Evolutionary conservation across 2,113 vertebrate genomes (phyloP).

Genomic region (Tragelaphus buxtoni): DNA sequence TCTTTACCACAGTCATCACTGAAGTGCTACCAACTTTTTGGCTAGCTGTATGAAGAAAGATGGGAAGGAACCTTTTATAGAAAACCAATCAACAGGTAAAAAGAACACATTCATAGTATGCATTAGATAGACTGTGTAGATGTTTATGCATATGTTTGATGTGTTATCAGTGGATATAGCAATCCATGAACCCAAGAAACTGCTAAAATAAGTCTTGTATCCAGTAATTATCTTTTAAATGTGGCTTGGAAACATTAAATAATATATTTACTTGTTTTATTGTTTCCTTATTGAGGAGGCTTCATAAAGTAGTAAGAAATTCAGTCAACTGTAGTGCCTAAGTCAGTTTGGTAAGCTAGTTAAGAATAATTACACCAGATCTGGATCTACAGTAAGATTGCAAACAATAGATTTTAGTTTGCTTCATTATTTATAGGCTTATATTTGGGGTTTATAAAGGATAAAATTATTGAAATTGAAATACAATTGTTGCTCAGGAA

Average conservation of each 20-base stretch:
- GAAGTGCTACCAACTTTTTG: constrained; percentile 50
- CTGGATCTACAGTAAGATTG: neutral
- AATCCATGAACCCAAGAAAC: constrained; percentile 30
- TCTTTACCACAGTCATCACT: constrained; percentile 54
- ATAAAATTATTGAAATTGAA: neutral
- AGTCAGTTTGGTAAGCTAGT: neutral
- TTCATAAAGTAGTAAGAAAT: neutral
- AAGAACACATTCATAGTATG: constrained; percentile 33
- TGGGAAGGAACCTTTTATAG: constrained; percentile 39
- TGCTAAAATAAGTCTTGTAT: constrained; percentile 46
- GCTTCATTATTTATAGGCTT: neutral
- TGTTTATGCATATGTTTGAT: constrained; percentile 59
- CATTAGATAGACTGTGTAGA: constrained; percentile 49
- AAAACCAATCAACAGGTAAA: constrained; percentile 28
- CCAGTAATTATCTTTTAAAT: constrained; percentile 14
- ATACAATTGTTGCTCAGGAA: neutral
- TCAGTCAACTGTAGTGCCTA: neutral
- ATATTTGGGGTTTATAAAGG: neutral
- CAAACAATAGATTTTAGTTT: neutral
- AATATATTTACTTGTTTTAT: neutral
- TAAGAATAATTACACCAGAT: neutral
- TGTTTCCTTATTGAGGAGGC: neutral
- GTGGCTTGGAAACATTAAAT: neutral
- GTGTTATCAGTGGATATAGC: constrained; percentile 18
- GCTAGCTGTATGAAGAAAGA: constrained; percentile 55